A percentile compares a stretch with the other conserved stretches of the same genome.
These are phyloP conservation scores for Pristionchus fissidentatus DNA, from an alignment of 2,888 invertebrate species.

Conservation along the genomic window DNA sequence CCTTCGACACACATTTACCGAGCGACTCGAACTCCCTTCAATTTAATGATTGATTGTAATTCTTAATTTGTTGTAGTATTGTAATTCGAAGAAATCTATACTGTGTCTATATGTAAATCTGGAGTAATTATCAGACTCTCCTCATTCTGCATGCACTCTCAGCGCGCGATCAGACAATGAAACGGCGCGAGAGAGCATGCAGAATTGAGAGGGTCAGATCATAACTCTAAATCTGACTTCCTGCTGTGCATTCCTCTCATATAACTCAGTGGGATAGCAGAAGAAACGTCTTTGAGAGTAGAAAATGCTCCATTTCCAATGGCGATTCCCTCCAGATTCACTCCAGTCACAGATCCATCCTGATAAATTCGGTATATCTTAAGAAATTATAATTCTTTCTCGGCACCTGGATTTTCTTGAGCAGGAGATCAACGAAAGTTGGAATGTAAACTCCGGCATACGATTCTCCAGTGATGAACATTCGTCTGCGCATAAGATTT, in stretches of 20 bases:
- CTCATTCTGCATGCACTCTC: too few relatives aligned
- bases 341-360: conserved; percentile 48
- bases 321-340: conserved; percentile 69
- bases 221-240: conserved; percentile 48
- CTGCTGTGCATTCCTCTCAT: conserved; percentile 65
- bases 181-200: too few relatives aligned
- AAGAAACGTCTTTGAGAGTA: conserved; percentile 56
- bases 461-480: conserved; percentile 51
- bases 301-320: conserved; percentile 73
- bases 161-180: too few relatives aligned
- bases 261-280: conserved; percentile 60
- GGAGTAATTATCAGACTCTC: too few relatives aligned
- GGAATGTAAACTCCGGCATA: conserved; percentile 50
- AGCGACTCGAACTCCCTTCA: conserved; percentile 48
- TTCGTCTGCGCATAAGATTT: conserved; percentile 53
- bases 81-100: neutral
- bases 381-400: neutral
- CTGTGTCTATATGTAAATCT: neutral
- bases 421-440: conserved; percentile 42
- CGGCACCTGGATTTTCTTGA: conserved; percentile 38
- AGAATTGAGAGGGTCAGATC: too few relatives aligned
- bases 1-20: neutral
- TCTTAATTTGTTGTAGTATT: neutral
- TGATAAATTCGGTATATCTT: neutral
- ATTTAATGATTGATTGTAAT: neutral